Evolutionary conservation across 2,113 vertebrate genomes (phyloP), one percentile per base, ranked within the genome.

Genomic region (Zosterops lateralis): DNA sequence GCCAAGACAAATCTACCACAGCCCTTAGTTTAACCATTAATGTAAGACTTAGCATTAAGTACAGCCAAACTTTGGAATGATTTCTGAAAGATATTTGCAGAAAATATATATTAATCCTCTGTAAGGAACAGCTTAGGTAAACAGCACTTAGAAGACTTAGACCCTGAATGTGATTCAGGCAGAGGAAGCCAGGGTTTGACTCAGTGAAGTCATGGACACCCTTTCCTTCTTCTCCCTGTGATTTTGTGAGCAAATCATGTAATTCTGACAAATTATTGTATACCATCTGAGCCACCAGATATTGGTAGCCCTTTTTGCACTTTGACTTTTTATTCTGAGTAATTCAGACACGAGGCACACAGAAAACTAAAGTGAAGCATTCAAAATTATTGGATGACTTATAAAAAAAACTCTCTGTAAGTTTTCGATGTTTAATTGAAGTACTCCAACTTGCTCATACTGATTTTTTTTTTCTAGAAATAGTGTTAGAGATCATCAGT

Each of bases 161-260:
- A 58, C 15, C 20, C 10, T 6, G 2, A 4, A 3, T 24, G 10
- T 38, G 25, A 79, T 29, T 18, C 0, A 1, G 19, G 15, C 8
- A 73, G 38, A 21, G 24, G 10, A 80, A 44, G 31, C 29, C 9
- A 61, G 9, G 2, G 3, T n/a, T 77, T 91, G 5, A 57, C 29
- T 29, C 56, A 11, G 9, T 24, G 26, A 88, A 42, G 5, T 42
- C 31, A 24, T 6, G 22, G 20, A 17, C 7, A 34, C 3, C 1
- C 3, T 81, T 81, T 32, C 5, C 2, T 75, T 74, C 17, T 78
- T 26, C 58, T 51, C 36, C 32, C 10, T 47, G 12, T 16, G 13
- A 42, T 38, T 85, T 60, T 50, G 14, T 51, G 6, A 79, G 16
- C 2, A 71, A 78, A 34, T 50, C 2, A 34, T 34, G 32, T 54